Evolutionary conservation across 1,140 invertebrate genomes (phyloP).

Genomic region (Diabrotica virgifera): DNA sequence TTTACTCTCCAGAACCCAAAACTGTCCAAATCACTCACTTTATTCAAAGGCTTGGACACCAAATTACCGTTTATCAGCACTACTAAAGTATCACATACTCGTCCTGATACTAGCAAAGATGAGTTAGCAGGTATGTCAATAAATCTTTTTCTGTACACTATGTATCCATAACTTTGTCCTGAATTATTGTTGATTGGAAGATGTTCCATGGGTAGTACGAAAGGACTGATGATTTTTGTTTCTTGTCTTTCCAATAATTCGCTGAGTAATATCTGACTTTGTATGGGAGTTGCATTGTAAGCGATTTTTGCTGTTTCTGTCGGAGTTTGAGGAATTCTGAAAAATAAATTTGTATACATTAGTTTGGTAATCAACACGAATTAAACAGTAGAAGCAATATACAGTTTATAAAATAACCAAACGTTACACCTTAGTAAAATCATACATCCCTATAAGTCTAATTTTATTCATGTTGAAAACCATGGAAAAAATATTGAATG

Average conservation of each 20-base stretch:
- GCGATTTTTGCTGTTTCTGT: constrained; percentile 37
- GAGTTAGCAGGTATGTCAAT: constrained; percentile 34
- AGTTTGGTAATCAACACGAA: too few species aligned
- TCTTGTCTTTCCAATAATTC: constrained; percentile 27
- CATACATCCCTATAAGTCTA: too few species aligned
- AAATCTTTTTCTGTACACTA: constrained; percentile 50
- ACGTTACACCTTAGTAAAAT: too few species aligned
- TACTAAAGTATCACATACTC: constrained; percentile 54
- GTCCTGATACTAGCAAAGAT: constrained; percentile 47
- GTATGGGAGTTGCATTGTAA: constrained; percentile 36
- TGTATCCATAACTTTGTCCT: constrained; percentile 60
- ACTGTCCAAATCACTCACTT: constrained; percentile 38
- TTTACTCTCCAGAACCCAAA: constrained; percentile 51
- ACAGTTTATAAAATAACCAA: too few species aligned
- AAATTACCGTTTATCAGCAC: constrained; percentile 50
- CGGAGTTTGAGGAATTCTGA: constrained; percentile 33
- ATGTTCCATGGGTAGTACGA: constrained; percentile 55
- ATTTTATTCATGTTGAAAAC: too few species aligned
- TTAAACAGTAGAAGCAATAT: too few species aligned
- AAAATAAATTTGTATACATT: background rate
- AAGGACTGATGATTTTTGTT: constrained; percentile 26
- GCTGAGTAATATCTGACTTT: constrained; percentile 38
- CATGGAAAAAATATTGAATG: too few species aligned
- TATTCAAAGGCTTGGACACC: constrained; percentile 42
- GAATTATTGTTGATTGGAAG: constrained; percentile 52